Evolutionary conservation across 2,888 invertebrate genomes (phyloP).

Genomic region (Capitulum mitella): DNA sequence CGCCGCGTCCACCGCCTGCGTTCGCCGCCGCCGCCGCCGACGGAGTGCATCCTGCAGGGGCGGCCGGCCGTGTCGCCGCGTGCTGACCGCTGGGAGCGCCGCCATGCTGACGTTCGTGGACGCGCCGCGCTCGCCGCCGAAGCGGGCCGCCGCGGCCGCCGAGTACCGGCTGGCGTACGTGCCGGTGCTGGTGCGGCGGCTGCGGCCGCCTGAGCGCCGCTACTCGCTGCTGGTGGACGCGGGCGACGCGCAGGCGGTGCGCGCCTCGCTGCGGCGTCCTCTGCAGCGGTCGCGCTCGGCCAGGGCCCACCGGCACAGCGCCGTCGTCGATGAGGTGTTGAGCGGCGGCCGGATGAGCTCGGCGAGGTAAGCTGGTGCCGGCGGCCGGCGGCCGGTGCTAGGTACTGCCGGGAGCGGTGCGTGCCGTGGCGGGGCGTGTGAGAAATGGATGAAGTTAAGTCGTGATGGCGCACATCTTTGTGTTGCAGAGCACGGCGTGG

Average conservation of each 20-base stretch:
- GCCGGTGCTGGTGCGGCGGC: not conserved
- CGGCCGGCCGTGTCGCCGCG: not conserved
- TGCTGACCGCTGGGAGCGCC: not conserved
- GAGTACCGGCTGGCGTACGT: not conserved
- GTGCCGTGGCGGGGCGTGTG: no score
- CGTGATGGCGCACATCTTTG: no score
- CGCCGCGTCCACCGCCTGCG: not conserved
- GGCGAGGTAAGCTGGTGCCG: not conserved
- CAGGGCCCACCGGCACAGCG: not conserved
- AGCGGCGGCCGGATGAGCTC: not conserved
- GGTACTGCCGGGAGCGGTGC: no score
- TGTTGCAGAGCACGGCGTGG: no score
- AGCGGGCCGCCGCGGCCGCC: no score
- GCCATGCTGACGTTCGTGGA: conserved; percentile 11
- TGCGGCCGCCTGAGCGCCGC: not conserved
- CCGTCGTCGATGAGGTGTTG: not conserved
- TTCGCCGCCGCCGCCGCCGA: not conserved
- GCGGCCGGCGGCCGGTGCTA: no score
- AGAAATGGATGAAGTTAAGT: no score
- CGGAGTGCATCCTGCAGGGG: not conserved
- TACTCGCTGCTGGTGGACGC: not conserved
- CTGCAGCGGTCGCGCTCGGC: not conserved
- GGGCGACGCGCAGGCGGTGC: not conserved
- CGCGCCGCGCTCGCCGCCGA: not conserved
- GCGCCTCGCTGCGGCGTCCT: not conserved